Percentiles rank a stretch among this genome's conserved stretches.
Conservation (phyloP, 2,113 vertebrate species). For the Bujurquina vittata region DNA sequence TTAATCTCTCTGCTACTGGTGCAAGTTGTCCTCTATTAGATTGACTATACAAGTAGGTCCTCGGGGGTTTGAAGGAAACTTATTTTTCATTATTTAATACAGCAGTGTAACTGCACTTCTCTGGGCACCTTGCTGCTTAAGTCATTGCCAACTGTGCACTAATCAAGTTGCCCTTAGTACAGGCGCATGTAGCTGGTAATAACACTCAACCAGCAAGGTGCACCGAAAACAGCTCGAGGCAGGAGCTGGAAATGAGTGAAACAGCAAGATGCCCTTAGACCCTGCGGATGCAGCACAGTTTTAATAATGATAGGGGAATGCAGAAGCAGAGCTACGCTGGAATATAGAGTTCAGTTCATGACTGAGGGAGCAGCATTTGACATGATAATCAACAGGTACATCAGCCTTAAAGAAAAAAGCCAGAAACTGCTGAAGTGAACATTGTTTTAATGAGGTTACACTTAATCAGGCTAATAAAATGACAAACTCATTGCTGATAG, state of each 20-base stretch:
- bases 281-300: conserved; percentile 6
- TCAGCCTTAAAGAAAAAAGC: not conserved
- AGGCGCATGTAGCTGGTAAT: conserved; percentile 24
- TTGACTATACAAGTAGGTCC: conserved; percentile 29
- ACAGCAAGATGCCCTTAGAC: not conserved
- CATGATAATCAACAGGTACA: not conserved
- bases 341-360: not conserved
- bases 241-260: conserved; percentile 30
- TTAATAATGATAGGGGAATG: not conserved
- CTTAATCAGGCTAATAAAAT: conserved; percentile 7
- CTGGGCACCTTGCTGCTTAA: conserved; percentile 42
- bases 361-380: not conserved
- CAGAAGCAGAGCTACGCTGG: not conserved
- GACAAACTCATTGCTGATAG: not conserved
- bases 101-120: conserved; percentile 1
- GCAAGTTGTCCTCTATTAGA: conserved; percentile 20
- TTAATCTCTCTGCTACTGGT: not conserved
- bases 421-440: not conserved
- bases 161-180: conserved; percentile 48
- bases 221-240: conserved; percentile 26
- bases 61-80: not conserved
- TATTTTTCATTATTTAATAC: conserved; percentile 44
- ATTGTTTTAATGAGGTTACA: not conserved
- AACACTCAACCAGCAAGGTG: conserved; percentile 25
- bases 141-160: conserved; percentile 45